Evolutionary conservation across 1,140 invertebrate genomes (phyloP).

Genomic region (Drosophila suzukii): DNA sequence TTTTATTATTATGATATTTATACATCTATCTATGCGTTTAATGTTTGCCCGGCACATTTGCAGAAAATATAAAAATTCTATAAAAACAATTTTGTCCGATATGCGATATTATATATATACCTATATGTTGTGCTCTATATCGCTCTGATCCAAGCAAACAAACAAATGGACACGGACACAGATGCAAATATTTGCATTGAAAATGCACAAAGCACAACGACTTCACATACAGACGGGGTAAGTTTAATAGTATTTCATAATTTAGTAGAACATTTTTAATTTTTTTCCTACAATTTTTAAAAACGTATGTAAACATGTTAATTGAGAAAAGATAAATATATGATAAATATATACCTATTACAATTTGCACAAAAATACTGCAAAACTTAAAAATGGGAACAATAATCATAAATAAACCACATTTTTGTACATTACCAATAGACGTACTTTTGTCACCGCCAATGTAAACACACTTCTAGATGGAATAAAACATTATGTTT

Average conservation of each 20-base stretch:
- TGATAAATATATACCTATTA: too few species aligned
- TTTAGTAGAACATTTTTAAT: too few species aligned
- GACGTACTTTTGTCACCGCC: too few species aligned
- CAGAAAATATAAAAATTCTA: constrained; percentile 13
- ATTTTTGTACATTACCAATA: not conserved
- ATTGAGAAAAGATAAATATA: too few species aligned
- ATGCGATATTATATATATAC: constrained; percentile 6
- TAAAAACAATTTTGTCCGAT: constrained; percentile 30
- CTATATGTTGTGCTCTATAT: constrained; percentile 4
- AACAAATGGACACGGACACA: constrained; percentile 8
- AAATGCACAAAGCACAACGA: constrained; percentile 28
- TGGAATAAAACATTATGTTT: constrained; percentile 4
- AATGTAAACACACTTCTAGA: not conserved
- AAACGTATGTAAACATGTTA: too few species aligned
- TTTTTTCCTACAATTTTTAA: too few species aligned
- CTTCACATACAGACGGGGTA: not conserved
- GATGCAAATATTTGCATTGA: constrained; percentile 42
- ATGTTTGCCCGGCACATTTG: constrained; percentile 17
- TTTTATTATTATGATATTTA: constrained; percentile 34
- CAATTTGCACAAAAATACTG: too few species aligned
- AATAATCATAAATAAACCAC: not conserved
- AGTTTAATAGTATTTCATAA: not conserved
- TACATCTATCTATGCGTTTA: constrained; percentile 17
- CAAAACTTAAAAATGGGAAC: too few species aligned
- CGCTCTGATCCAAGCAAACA: constrained; percentile 6